Evolutionary conservation across 2,888 invertebrate species (phyloP), one percentile per base, ranked within the genome.

Genomic region (Cryptocheilus praepositus): DNA sequence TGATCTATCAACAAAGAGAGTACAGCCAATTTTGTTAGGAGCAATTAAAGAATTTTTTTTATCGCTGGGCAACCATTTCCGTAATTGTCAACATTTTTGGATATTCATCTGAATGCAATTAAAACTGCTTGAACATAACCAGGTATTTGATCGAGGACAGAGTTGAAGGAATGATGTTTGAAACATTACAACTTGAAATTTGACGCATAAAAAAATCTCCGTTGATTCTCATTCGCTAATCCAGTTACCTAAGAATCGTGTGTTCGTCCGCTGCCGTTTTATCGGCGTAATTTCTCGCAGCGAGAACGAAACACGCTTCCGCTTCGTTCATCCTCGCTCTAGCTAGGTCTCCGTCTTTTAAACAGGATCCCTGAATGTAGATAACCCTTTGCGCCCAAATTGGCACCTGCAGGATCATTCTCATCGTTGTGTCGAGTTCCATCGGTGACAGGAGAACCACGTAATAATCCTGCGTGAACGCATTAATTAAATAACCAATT

Each of bases 361-460:
- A 91, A 84, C 98, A 98, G 28, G 98, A 98, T 45, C 98, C 98
- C 90, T 98, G 95, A 73, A 88, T 88, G 89, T 98, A 99, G 86
- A 98, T 98, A 64, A 99, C 98, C 74, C 98, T 91, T 88, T 98
- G 97, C 13, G 98, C 97, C 98, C 98, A 98, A 83, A 98, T 96
- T 8, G 98, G 98, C 74, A 95, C 95, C 91, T 98, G 98, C 61
- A 99, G 92, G 84, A 99, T 96, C 96, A 98, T 98, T 85, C 98
- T 92, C 97, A 98, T 98, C 19, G 97, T 98, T 19, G 97, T 96
- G 88, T 99, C 98, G 80, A 99, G 91, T 89, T 99, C 99, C 95
- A 97, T 98, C 0, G 99, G 99, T 15, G 98, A 98, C 57, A 99
- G 90, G 59, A 99, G 92, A 36, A 99, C 98, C 49, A 98, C 98